Evolutionary conservation across 2,797 vertebrate genomes (phyloP).

Genomic region (Benthosema pterotum): DNA sequence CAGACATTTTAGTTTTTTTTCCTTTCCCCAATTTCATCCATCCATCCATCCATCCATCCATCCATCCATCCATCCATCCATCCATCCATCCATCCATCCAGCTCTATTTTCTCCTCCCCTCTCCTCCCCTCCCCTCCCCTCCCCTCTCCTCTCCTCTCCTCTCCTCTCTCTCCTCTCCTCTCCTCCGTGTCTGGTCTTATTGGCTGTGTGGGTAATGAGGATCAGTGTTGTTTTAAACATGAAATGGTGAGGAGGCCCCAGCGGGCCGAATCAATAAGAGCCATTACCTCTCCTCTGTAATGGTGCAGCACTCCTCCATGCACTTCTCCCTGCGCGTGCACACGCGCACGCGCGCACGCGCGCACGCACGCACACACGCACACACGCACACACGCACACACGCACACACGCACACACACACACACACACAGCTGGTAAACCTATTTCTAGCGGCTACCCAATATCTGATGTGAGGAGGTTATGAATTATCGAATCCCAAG

Average conservation of each 20-base stretch:
- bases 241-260: conserved; percentile 77
- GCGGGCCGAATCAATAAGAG: conserved; percentile 79
- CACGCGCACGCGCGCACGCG: no score
- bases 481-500: conserved; percentile 85
- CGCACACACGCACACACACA: not conserved
- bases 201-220: conserved; percentile 78
- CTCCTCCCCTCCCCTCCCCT: conserved; percentile 18
- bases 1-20: no score
- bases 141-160: conserved; percentile 25
- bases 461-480: conserved; percentile 83
- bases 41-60: conserved; percentile 1
- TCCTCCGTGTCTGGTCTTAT: conserved; percentile 44
- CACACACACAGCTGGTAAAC: conserved; percentile 67
- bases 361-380: no score
- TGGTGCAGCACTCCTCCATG: conserved; percentile 65
- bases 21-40: conserved; percentile 7
- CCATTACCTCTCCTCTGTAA: conserved; percentile 83
- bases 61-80: not conserved
- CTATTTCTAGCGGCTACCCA: conserved; percentile 75
- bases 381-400: no score
- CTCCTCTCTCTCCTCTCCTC: conserved; percentile 27
- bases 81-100: not conserved
- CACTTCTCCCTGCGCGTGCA: no score
- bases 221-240: conserved; percentile 88
- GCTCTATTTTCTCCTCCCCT: conserved; percentile 4